Percentiles rank a stretch among this genome's conserved stretches.
Evolutionary conservation across 2,888 invertebrate species (phyloP).

Genomic region (Mimas tiliae): DNA sequence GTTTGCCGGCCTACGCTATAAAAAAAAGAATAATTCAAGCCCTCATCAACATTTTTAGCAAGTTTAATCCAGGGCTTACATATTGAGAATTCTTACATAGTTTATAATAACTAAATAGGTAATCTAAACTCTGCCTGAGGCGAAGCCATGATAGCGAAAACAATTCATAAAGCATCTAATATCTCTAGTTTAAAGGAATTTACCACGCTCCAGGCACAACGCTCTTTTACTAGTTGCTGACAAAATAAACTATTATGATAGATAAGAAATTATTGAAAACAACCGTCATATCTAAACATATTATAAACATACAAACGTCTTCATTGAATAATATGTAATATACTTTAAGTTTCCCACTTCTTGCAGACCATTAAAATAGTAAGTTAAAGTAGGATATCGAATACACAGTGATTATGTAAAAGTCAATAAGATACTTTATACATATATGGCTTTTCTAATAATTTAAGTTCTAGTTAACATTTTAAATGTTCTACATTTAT

Average conservation of each 20-base stretch:
- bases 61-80: not conserved
- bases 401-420: not conserved
- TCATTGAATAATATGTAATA: too few relatives aligned
- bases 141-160: not conserved
- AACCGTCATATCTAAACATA: not conserved
- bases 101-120: conserved; percentile 1
- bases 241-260: conserved; percentile 1
- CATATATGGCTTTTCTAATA: not conserved
- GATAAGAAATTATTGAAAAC: not conserved
- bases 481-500: not conserved
- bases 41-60: not conserved
- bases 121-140: not conserved
- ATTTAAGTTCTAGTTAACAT: not conserved
- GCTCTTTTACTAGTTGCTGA: not conserved
- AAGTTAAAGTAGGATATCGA: not conserved
- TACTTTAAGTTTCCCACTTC: too few relatives aligned
- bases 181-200: not conserved
- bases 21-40: too few relatives aligned
- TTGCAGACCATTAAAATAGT: not conserved
- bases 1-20: too few relatives aligned
- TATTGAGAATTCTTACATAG: not conserved
- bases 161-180: conserved; percentile 1
- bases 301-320: too few relatives aligned
- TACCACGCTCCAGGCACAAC: not conserved
- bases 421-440: not conserved